A percentile compares a stretch with the other conserved stretches of the same genome.
These are phyloP conservation scores for Nesometra sesokonis DNA, from an alignment of 35 echinoderm and acorn worm genomes.

Conservation along the genomic window DNA sequence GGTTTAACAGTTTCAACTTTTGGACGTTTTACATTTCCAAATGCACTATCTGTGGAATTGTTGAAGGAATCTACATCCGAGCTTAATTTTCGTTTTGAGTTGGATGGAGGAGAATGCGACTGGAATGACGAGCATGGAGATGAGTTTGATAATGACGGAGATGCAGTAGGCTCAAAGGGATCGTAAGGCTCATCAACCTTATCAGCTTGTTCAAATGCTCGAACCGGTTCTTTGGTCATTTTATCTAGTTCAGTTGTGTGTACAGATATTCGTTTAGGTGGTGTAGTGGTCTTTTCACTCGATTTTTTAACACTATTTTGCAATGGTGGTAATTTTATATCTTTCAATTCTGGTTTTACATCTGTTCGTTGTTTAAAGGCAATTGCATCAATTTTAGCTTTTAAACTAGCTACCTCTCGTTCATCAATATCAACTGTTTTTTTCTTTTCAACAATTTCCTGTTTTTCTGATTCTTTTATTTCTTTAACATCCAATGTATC, in stretches of 20 bases:
- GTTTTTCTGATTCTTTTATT: background rate
- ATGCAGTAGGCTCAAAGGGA: conserved; percentile 84
- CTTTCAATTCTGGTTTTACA: background rate
- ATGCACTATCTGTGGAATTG: background rate
- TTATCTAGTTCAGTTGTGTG: background rate
- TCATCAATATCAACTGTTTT: background rate
- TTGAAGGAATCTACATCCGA: background rate
- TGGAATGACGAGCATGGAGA: background rate
- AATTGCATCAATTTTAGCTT: background rate
- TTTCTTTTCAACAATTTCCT: background rate
- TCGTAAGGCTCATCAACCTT: conserved; percentile 42
- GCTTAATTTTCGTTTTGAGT: background rate
- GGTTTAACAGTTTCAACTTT: background rate
- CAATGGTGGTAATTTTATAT: background rate
- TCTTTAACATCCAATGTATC: conserved; percentile 14
- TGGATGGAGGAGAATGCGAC: background rate
- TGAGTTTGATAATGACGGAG: conserved; percentile 17
- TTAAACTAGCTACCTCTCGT: background rate
- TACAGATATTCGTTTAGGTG: background rate
- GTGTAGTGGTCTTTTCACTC: background rate
- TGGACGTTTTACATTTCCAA: background rate
- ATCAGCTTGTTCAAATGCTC: background rate
- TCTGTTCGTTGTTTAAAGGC: background rate
- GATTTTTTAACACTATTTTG: background rate
- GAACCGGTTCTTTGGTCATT: background rate